A percentile compares a stretch with the other conserved stretches of the same genome.
phyloP scores from a whole-genome alignment of 2,113 vertebrate genomes.

The Pterocles burchelli region DNA sequence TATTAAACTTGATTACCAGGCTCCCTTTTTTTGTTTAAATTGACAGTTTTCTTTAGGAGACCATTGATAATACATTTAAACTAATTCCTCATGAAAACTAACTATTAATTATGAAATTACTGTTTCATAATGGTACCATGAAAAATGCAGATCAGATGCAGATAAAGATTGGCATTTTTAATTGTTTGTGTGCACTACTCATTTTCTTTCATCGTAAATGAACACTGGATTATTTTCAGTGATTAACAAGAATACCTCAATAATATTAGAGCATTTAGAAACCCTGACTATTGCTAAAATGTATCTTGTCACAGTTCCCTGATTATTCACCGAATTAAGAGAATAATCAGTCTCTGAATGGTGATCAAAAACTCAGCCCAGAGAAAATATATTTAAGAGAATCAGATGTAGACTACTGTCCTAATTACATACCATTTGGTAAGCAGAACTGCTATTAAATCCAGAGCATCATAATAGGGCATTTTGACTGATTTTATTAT shows the following conservation, averaged over 20 bases:
- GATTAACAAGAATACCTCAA: background rate
- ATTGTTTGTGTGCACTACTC: background rate
- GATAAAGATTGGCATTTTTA: constrained; percentile 49
- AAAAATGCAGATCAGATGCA: constrained; percentile 44
- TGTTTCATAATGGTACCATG: constrained; percentile 32
- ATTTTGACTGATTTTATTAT: background rate
- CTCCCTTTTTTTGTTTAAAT: constrained; percentile 25
- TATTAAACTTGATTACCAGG: constrained; percentile 50
- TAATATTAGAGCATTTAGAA: background rate
- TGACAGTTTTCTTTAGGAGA: constrained; percentile 43
- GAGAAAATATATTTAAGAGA: background rate
- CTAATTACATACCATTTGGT: background rate
- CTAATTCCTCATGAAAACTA: constrained; percentile 55
- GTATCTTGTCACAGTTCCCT: background rate
- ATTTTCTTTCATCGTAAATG: constrained; percentile 20
- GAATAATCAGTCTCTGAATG: background rate
- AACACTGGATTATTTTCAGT: background rate
- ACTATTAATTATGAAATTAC: constrained; percentile 60
- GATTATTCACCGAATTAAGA: background rate
- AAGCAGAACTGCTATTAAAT: background rate
- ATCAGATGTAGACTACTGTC: background rate
- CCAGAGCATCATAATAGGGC: background rate
- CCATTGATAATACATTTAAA: constrained; percentile 53
- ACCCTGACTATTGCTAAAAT: constrained; percentile 11
- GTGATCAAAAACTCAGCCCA: constrained; percentile 3